phyloP scores from a whole-genome alignment of 2,113 vertebrate species.

The Thermophis baileyi region DNA sequence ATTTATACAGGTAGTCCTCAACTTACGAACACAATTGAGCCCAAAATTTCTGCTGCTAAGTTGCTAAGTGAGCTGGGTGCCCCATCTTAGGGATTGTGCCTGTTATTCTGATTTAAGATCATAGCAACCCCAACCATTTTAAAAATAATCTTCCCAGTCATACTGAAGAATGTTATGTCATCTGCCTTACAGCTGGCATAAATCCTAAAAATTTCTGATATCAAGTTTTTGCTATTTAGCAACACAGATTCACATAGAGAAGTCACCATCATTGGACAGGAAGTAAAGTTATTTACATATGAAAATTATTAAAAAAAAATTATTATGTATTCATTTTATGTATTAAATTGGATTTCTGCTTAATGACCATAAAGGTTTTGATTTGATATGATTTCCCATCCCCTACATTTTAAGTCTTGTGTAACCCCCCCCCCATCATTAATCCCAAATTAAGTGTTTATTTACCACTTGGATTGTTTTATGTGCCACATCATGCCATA shows the following conservation, averaged over 20 bases:
- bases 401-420: background rate
- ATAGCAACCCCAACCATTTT: background rate
- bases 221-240: background rate
- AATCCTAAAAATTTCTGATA: background rate
- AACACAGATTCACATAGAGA: background rate
- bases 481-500: background rate
- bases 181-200: background rate
- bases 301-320: background rate
- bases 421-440: background rate
- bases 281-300: background rate
- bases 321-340: background rate
- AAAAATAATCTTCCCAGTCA: background rate
- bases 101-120: background rate
- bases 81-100: background rate
- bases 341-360: background rate
- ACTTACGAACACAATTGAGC: background rate
- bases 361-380: background rate
- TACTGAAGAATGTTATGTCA: background rate
- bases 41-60: background rate
- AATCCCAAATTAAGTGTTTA: background rate
- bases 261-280: background rate
- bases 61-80: background rate
- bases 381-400: background rate
- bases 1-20: background rate
- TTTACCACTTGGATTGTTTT: background rate